Base-by-base conservation (phyloP, 92 coral and sea anemone genomes). In the Parazoanthus darwini region DNA sequence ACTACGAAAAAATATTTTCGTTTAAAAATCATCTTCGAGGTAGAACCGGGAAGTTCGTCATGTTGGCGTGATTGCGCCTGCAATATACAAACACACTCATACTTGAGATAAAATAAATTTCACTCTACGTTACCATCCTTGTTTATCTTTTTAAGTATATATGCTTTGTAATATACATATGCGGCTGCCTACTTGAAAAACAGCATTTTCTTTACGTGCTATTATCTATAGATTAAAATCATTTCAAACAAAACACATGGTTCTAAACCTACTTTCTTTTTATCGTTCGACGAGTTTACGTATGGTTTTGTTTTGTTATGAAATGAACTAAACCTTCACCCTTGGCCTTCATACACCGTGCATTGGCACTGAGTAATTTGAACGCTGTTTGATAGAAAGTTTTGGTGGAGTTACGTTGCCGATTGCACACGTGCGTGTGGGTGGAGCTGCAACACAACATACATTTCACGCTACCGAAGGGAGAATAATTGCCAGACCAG, bases 21-120 rank as follows among this genome's bases (percentile, higher is more conserved):
- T 66, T 93, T 86, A 85, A 87, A 71, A 86, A 83, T 94, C 98
- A 94, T 94, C 94, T 88, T 94, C 90, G 91, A 80, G 94, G 94
- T 33, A 89, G 90, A 39, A 94, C 90, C 8, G 93, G 92, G 54
- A 92, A 86, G 87, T 67, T 79, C 67, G 81, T 89, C 94, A 92
- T 92, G 81, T 82, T 89, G 35, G 37, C 48, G 39, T 63, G 87
- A 66, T 72, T 65, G 80, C 35, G 80, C 71, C 94, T 91, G 78
- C 26, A 86, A 83, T 18, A 25, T 83, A 46, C 58, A 82, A 59
- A 71, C 15, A 38, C 26, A 4, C 15, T 26, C 79, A 38, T 75
- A 38, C 18, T 2, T 75, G 50, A 75, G 51, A 75, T n/a, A 75
- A 75, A 72, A 13, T 4, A 16, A 10, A 74, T n/a, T 3, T 1